Evolutionary conservation across 2,113 vertebrate species (phyloP), one percentile per base, ranked within the genome.

Genomic region (Platanista minor): DNA sequence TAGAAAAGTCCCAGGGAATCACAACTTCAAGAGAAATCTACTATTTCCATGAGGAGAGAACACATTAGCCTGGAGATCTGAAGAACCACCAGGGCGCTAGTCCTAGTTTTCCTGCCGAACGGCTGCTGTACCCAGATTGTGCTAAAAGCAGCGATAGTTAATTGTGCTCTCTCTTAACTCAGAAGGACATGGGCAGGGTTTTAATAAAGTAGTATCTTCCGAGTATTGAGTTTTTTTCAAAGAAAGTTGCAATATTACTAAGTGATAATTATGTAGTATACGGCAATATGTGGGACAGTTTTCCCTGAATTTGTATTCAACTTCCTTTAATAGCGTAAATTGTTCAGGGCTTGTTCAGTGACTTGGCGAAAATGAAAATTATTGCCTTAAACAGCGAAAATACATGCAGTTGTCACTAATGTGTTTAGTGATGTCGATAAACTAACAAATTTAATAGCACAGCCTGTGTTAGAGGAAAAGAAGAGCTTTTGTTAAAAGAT

Each of bases 131-230:
- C 39, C 43, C 46, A 80, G 59, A 77, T 46, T 61, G 31, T 71
- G 61, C 25, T 80, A 52, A 92, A 96, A 96, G 31, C 43, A 69
- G 6, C 43, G n/a, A 66, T 80, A 82, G 90, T 83, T 90, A 90
- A 91, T 89, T 36, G 17, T 85, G 5, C 77, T 74, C 5, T 59
- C 41, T 74, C 41, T 95, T 93, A 27, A 87, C 54, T 96, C 88
- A 67, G 36, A 87, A 91, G 52, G 31, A 84, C 8, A 46, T 27
- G 43, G 9, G n/a, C 21, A 80, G 21, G 7, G 11, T 94, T 89
- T 92, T 91, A 89, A 90, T 96, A 84, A 96, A 93, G n/a, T 72
- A 36, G n/a, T 84, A 71, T 62, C n/a, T 91, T 25, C 10, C 36
- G 91, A 91, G 7, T 74, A 67, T 36, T 80, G 31, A 95, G 57